These are phyloP conservation scores for Lutjanus erythropterus DNA, from an alignment of 2,113 vertebrate genomes.

Conservation along the genomic window DNA sequence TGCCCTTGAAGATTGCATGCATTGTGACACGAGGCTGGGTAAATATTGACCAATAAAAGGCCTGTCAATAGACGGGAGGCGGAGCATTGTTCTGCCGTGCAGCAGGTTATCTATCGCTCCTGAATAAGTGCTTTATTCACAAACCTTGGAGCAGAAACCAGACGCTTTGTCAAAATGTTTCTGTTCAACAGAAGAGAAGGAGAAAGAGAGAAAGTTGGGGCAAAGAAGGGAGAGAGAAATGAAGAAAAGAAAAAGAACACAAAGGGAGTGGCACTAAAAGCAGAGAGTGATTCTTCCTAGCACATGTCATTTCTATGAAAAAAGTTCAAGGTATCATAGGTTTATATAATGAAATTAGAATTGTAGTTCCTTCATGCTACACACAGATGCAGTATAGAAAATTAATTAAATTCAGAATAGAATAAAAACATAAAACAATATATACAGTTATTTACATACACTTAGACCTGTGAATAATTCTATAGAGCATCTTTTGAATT, in stretches of 20 bases:
- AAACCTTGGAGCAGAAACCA: not conserved
- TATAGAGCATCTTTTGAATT: no score
- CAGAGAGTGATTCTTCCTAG: not conserved
- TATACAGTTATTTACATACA: no score
- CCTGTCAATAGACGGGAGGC: not conserved
- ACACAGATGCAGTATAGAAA: no score
- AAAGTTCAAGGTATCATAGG: no score
- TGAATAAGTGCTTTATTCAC: not conserved
- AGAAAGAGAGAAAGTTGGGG: not conserved
- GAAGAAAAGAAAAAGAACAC: not conserved
- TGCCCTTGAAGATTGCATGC: not conserved
- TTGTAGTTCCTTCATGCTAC: no score
- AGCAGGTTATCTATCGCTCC: not conserved
- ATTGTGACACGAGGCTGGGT: not conserved
- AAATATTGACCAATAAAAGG: constrained; percentile 30
- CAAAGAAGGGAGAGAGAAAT: not conserved
- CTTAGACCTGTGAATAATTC: no score
- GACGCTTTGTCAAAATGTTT: not conserved
- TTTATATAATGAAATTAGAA: no score
- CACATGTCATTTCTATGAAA: no score
- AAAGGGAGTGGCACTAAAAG: not conserved
- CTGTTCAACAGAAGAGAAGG: not conserved
- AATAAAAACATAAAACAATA: no score
- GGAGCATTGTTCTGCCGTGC: not conserved
- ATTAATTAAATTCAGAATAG: no score